Base-by-base conservation (phyloP, 2,797 vertebrate genomes). In the Poecilia velifera region DNA sequence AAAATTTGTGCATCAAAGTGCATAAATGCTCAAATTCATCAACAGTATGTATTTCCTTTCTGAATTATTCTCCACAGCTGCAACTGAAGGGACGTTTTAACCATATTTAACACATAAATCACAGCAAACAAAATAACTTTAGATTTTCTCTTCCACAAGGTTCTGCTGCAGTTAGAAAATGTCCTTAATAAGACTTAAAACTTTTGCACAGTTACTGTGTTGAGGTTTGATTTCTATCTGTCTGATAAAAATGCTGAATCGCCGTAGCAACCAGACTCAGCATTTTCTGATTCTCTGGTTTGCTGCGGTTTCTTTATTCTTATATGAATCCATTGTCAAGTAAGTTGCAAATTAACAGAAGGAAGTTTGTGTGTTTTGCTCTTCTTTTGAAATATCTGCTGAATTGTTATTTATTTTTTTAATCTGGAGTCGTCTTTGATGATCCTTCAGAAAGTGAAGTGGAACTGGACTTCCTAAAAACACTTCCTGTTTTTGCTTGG, bases 401-500 rank as follows among this genome's bases (percentile, higher is more conserved):
- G 25, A n/a, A 55, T 55, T n/a, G 3, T 1, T 8, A 34, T 34
- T 34, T 34, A 34, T 25, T 25, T 53, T 53, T 25, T 25, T 1
- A 6, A n/a, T 73, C 16, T n/a, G 0, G 4, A 59, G 46, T 73
- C 9, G 41, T 0, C 0, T 64, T 28, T 13, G 4, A 34, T 31
- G 28, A 9, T 47, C 1, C 25, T 72, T 22, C 47, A 31, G 45
- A 2, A 22, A 20, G 47, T 10, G 28, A 47, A n/a, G 25, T 13
- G 6, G 12, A 45, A 13, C 7, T 1, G 28, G 31, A 66, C 31
- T 64, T 64, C 14, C 16, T 36, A 9, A 36, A 36, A 64, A 10
- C 64, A 68, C 20, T 64, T 25, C 66, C 66, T 70, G 20, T n/a
- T 22, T 22, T n/a, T 41, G 66, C 39, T 66, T 39, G 18, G 64